phyloP scores from a whole-genome alignment of 2,888 invertebrate species.

The Galeopsomyia nigrocyanea region DNA sequence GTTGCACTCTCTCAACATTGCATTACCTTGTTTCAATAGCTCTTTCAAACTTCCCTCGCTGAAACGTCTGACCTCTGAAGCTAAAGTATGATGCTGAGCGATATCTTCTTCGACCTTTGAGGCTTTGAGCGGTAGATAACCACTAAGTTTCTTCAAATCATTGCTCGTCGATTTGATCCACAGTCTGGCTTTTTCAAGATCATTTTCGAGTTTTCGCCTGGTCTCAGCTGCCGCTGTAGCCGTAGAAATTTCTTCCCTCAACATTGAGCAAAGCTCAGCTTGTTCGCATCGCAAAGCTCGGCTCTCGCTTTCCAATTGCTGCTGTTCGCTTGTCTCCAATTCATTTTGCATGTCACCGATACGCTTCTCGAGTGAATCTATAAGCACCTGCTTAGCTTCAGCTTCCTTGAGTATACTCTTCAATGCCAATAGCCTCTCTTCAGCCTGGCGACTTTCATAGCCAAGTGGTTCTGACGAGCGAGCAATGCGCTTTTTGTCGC shows the following conservation, averaged over 20 bases:
- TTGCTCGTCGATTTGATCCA: conserved; percentile 86
- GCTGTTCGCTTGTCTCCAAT: conserved; percentile 86
- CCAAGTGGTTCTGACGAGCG: conserved; percentile 79
- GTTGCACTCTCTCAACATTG: conserved; percentile 85
- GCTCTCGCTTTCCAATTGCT: conserved; percentile 81
- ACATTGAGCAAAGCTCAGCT: conserved; percentile 78
- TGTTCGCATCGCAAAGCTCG: conserved; percentile 82
- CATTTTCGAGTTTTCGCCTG: conserved; percentile 82
- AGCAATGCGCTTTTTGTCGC: conserved; percentile 78
- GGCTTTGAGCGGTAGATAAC: conserved; percentile 84
- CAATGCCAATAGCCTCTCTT: conserved; percentile 79
- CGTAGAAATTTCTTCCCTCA: conserved; percentile 82
- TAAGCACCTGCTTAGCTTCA: conserved; percentile 85
- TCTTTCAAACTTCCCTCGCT: conserved; percentile 82
- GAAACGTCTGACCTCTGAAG: conserved; percentile 83
- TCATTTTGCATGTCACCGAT: conserved; percentile 88
- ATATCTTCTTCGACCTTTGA: conserved; percentile 87
- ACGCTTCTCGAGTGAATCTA: conserved; percentile 87
- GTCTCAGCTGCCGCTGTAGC: conserved; percentile 78
- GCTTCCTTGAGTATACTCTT: conserved; percentile 86
- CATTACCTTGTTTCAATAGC: conserved; percentile 81
- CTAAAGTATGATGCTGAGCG: conserved; percentile 80
- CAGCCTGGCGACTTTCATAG: conserved; percentile 82
- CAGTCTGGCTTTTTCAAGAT: conserved; percentile 82
- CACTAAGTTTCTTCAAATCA: conserved; percentile 82